Percentiles rank a stretch among this genome's conserved stretches.
Evolutionary conservation across 1,140 invertebrate genomes (phyloP).

Genomic region (Palaemon carinicauda): DNA sequence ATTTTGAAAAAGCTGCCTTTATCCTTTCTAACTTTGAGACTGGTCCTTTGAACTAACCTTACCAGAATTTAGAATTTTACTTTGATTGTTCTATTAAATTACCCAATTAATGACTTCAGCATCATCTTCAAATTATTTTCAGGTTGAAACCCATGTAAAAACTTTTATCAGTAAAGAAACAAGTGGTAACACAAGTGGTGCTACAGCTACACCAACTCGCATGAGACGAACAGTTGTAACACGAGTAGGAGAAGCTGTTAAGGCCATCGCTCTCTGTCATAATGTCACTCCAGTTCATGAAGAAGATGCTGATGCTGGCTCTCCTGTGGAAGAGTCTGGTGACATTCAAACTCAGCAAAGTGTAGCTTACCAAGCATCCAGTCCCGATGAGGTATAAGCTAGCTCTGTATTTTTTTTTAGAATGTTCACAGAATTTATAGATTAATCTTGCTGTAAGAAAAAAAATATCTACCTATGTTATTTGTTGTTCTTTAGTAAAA

Average conservation of each 20-base stretch:
- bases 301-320: conserved; percentile 12
- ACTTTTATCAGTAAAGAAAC: conserved; percentile 61
- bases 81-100: background rate
- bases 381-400: conserved; percentile 86
- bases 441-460: too few relatives aligned
- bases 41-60: background rate
- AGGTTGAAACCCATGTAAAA: conserved; percentile 61
- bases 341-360: conserved; percentile 75
- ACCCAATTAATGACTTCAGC: too few relatives aligned
- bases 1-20: too few relatives aligned
- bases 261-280: conserved; percentile 95
- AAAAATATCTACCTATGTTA: background rate
- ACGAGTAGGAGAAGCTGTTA: conserved; percentile 86
- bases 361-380: conserved; percentile 84
- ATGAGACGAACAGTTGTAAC: conserved; percentile 67
- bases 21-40: too few relatives aligned
- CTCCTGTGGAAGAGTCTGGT: conserved; percentile 33
- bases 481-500: background rate
- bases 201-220: conserved; percentile 25
- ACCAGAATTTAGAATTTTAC: background rate
- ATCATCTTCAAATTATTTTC: background rate
- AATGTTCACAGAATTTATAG: too few relatives aligned
- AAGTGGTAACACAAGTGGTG: background rate
- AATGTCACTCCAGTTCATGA: conserved; percentile 98
- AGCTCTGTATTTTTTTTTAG: background rate